Evolutionary conservation across 1,140 invertebrate species (phyloP).

Genomic region (Tribolium castaneum): DNA sequence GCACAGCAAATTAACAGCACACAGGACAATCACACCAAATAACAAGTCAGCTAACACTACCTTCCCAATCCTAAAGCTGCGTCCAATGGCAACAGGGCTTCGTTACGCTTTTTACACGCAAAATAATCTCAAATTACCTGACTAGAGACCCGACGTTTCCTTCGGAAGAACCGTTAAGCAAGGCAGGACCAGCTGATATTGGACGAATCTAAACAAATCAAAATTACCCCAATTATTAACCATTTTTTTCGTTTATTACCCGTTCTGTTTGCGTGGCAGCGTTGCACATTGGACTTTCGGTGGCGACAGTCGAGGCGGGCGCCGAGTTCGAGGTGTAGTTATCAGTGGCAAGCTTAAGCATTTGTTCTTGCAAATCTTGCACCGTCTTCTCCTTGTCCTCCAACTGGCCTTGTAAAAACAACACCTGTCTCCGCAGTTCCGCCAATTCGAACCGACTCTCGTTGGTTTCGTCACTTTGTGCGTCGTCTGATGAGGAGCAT

Average conservation of each 20-base stretch:
- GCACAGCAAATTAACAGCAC: conserved; percentile 74
- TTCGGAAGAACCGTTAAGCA: conserved; percentile 68
- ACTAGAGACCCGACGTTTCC: conserved; percentile 67
- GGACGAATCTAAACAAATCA: conserved; percentile 70
- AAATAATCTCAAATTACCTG: conserved; percentile 65
- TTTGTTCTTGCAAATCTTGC: conserved; percentile 73
- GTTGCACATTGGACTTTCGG: conserved; percentile 66
- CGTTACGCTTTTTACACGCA: not conserved
- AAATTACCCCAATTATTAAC: not conserved
- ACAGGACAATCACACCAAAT: conserved; percentile 73
- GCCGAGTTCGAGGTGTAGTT: conserved; percentile 59
- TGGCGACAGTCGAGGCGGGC: conserved; percentile 58
- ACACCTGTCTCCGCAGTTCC: conserved; percentile 82
- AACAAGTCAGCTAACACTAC: conserved; percentile 77
- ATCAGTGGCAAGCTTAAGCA: conserved; percentile 65
- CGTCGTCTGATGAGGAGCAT: conserved; percentile 58
- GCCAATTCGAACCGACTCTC: conserved; percentile 73
- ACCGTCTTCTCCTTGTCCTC: conserved; percentile 79
- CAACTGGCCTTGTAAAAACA: conserved; percentile 81
- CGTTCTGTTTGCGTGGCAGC: conserved; percentile 81
- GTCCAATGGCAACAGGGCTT: not conserved
- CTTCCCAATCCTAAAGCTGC: conserved; percentile 77
- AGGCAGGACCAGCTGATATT: conserved; percentile 70
- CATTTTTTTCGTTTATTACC: conserved; percentile 62
- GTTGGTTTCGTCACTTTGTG: conserved; percentile 64